A percentile compares a stretch with the other conserved stretches of the same genome.
phyloP scores from a whole-genome alignment of 2,797 vertebrate species.

The Moxostoma hubbsi region DNA sequence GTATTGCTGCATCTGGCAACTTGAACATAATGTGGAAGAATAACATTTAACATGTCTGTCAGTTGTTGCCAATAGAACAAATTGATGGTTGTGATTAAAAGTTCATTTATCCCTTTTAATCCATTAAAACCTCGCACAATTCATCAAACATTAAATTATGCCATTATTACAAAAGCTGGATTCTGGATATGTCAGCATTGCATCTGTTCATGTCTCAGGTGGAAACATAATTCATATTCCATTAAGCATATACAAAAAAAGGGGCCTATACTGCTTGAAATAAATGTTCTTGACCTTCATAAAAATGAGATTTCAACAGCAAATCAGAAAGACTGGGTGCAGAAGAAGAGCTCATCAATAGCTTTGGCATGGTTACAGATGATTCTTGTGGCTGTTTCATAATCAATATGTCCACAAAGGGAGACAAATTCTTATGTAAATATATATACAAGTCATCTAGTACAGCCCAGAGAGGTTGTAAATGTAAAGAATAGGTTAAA shows the following conservation, averaged over 20 bases:
- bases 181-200: conserved; percentile 76
- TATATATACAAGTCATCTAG: neutral
- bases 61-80: conserved; percentile 40
- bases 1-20: too few species aligned
- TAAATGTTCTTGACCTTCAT: conserved; percentile 82
- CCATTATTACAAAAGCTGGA: conserved; percentile 70
- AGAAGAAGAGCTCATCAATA: conserved; percentile 70
- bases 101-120: conserved; percentile 70
- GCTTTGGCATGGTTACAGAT: conserved; percentile 71
- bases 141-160: conserved; percentile 74
- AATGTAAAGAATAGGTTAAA: conserved; percentile 26
- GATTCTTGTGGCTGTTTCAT: conserved; percentile 66
- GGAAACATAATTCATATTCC: conserved; percentile 75
- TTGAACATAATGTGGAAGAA: too few species aligned
- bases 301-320: conserved; percentile 78
- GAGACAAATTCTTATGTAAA: conserved; percentile 47
- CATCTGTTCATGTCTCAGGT: conserved; percentile 77
- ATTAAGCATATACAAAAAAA: conserved; percentile 76
- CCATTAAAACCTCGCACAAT: conserved; percentile 70
- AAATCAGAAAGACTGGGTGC: conserved; percentile 66
- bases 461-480: neutral
- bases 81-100: conserved; percentile 48
- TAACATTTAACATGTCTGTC: conserved; percentile 25
- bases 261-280: conserved; percentile 71
- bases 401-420: conserved; percentile 69